These are phyloP conservation scores for Chionoecetes opilio DNA, from an alignment of 1,140 invertebrate species.

Conservation along the genomic window DNA sequence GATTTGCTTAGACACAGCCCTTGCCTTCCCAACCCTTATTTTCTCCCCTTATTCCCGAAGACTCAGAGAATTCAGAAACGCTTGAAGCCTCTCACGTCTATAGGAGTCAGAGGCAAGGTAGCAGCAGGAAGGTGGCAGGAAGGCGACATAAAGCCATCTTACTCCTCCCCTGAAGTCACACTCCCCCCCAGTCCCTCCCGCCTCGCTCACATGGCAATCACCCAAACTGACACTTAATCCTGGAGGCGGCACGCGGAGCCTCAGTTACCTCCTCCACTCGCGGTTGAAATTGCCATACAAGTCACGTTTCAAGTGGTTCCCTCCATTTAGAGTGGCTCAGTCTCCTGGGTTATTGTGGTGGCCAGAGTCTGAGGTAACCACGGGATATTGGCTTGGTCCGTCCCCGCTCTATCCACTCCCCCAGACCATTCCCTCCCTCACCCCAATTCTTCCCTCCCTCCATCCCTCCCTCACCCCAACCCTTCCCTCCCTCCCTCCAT, in stretches of 20 bases:
- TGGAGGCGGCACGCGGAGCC: background rate
- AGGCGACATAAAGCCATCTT: conserved; percentile 1
- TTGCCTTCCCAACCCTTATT: no score
- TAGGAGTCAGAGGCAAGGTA: background rate
- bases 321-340: conserved; percentile 16
- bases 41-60: no score
- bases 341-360: background rate
- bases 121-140: no score
- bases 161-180: background rate
- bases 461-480: background rate
- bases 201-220: background rate
- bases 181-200: background rate
- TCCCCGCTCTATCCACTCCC: background rate
- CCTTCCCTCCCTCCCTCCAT: background rate
- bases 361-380: background rate
- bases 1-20: no score
- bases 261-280: background rate
- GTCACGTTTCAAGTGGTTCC: conserved; percentile 16
- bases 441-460: background rate
- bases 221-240: background rate
- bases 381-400: conserved; percentile 15
- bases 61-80: no score
- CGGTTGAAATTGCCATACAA: conserved; percentile 18
- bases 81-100: no score
- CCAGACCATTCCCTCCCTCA: background rate